These are phyloP conservation scores for Rousettus leschenaultii DNA, from an alignment of 2,113 vertebrate genomes.

Conservation along the genomic window DNA sequence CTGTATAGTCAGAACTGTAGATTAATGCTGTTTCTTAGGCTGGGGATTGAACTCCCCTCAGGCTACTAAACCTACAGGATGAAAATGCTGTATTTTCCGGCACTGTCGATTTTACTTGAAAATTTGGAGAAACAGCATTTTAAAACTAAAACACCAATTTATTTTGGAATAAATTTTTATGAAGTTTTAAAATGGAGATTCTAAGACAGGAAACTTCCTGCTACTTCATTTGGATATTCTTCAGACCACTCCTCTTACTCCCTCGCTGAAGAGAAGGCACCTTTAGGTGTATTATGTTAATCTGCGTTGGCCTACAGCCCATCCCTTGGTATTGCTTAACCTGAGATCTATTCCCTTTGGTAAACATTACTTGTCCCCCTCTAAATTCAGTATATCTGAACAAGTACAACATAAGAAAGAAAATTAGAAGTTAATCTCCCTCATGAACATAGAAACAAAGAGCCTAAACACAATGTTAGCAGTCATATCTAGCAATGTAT, in stretches of 20 bases:
- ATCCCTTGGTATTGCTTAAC: too few species aligned
- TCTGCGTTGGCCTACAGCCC: too few species aligned
- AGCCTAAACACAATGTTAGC: background rate
- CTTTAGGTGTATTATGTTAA: background rate
- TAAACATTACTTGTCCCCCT: too few species aligned
- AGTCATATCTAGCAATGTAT: background rate
- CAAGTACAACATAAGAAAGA: background rate
- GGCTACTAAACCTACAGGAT: background rate
- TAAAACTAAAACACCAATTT: background rate
- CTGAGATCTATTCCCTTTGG: too few species aligned
- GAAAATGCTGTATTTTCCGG: background rate
- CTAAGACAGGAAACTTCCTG: background rate
- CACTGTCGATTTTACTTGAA: background rate
- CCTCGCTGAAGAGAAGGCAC: background rate
- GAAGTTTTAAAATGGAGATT: background rate
- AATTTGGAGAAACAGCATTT: background rate
- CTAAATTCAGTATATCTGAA: background rate
- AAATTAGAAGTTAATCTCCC: background rate
- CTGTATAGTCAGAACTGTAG: background rate
- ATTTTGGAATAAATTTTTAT: slow-evolving; percentile 4
- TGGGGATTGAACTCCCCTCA: background rate
- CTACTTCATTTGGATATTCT: background rate
- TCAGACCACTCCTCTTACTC: background rate
- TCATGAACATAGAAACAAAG: background rate
- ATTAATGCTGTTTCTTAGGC: background rate